A percentile compares a stretch with the other conserved stretches of the same genome.
These are phyloP conservation scores for Sympetrum striolatum DNA, from an alignment of 2,888 invertebrate species.

Conservation along the genomic window DNA sequence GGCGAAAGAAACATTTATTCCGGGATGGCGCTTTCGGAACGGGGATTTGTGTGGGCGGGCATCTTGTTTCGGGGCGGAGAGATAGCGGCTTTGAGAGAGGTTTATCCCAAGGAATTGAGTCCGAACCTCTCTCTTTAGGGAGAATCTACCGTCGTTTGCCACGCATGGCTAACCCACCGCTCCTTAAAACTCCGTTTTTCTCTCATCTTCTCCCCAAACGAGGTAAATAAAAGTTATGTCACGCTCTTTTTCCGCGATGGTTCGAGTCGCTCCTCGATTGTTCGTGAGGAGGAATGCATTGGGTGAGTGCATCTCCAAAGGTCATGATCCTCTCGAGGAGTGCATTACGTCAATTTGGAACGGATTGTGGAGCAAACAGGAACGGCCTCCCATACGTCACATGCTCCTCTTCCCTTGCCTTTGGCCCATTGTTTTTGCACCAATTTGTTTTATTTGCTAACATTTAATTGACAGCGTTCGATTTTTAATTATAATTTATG, in stretches of 20 bases:
- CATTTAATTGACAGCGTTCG: too few species aligned
- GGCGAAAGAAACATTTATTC: not conserved
- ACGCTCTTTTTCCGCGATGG: not conserved
- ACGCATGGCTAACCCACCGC: not conserved
- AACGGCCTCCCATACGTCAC: not conserved
- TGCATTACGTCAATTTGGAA: not conserved
- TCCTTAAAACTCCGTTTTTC: not conserved
- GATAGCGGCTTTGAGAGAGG: not conserved
- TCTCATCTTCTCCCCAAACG: not conserved
- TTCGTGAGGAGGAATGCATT: not conserved
- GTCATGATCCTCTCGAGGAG: not conserved
- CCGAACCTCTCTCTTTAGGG: not conserved
- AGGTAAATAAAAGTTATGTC: not conserved
- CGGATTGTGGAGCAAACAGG: not conserved
- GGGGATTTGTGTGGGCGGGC: not conserved
- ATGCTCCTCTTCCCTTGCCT: not conserved
- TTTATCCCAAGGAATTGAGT: not conserved
- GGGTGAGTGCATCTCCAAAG: not conserved
- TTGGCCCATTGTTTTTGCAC: too few species aligned
- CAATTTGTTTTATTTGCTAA: too few species aligned
- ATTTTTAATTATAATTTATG: too few species aligned
- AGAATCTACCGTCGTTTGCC: not conserved
- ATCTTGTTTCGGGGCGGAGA: not conserved
- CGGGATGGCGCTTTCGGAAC: slow-evolving; percentile 18
- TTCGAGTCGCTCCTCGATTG: not conserved